Evolutionary conservation across 2,888 invertebrate genomes (phyloP), one percentile per base, ranked within the genome.

Genomic region (Subacronicta megacephala): DNA sequence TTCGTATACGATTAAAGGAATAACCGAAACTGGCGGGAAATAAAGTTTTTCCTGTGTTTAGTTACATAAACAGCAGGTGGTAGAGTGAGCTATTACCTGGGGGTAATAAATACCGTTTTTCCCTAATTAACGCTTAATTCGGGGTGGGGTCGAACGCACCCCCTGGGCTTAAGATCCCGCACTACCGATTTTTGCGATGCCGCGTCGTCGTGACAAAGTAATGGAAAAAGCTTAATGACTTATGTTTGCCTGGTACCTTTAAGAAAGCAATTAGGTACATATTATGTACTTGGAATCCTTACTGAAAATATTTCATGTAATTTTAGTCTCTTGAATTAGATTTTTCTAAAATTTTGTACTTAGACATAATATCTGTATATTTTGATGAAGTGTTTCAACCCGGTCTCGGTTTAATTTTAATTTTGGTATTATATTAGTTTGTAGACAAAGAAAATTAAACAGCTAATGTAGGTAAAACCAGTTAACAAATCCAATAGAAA

Each of bases 41-140:
- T 62, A 68, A 75, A 56, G 61, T 58, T 75, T 78, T 77, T 60
- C 75, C 63, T 55, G 70, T 60, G 63, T 68, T 76, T 78, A 77
- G 81, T 62, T 57, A 74, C 61, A 77, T 78, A 79, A 78, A 74
- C 88, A 87, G 78, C 85, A 86, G 88, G 86, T 85, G 85, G 82
- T 74, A 64, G 73, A 77, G 77, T 75, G 81, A 85, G 88, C 84
- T 82, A 88, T 88, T 84, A 80, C 85, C 79, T 72, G 65, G 72
- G 74, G 78, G 85, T 87, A 82, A 91, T 93, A 93, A 93, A 93
- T 92, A 90, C 89, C 83, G 89, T 91, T 92, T 92, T 92, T 90
- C 90, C 90, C 91, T 93, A 93, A 93, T 93, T 93, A 93, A 92
- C 89, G 88, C 85, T 88, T 90, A 89, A 90, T 89, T 89, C 88